Evolutionary conservation across 2,113 vertebrate genomes (phyloP).

Genomic region (Macquaria ambigua): DNA sequence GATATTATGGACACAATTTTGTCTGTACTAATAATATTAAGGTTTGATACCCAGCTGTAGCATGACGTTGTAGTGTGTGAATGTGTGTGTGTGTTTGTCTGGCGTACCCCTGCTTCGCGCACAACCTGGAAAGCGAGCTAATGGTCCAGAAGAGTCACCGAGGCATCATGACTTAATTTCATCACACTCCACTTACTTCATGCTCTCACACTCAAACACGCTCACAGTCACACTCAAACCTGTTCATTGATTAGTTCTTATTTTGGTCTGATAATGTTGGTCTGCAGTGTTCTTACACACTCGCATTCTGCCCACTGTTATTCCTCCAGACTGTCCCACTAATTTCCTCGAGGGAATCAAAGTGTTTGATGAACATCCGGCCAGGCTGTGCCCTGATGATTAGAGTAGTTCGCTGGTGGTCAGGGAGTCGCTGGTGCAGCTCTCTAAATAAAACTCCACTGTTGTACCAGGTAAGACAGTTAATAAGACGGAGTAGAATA

Average conservation of each 20-base stretch:
- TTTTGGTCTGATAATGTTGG: neutral
- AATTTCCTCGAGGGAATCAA: neutral
- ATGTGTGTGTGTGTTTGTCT: neutral
- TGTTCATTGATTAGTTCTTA: conserved; percentile 14
- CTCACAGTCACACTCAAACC: conserved; percentile 1
- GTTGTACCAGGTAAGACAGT: neutral
- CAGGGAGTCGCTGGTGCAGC: neutral
- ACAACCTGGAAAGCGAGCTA: conserved; percentile 20
- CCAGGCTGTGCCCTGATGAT: neutral
- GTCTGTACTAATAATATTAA: neutral
- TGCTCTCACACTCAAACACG: conserved; percentile 5
- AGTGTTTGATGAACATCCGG: conserved; percentile 10
- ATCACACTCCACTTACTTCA: conserved; percentile 37
- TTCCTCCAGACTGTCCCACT: neutral
- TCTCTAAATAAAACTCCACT: neutral
- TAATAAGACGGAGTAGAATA: neutral
- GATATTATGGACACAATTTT: neutral
- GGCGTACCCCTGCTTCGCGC: neutral
- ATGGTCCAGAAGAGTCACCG: conserved; percentile 48
- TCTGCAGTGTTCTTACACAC: neutral
- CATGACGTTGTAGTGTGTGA: neutral
- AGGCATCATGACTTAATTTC: conserved; percentile 40
- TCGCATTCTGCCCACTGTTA: neutral
- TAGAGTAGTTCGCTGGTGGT: neutral
- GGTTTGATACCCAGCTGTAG: neutral